These are phyloP conservation scores for Plectropomus leopardus DNA, from an alignment of 2,113 vertebrate species.

Conservation along the genomic window DNA sequence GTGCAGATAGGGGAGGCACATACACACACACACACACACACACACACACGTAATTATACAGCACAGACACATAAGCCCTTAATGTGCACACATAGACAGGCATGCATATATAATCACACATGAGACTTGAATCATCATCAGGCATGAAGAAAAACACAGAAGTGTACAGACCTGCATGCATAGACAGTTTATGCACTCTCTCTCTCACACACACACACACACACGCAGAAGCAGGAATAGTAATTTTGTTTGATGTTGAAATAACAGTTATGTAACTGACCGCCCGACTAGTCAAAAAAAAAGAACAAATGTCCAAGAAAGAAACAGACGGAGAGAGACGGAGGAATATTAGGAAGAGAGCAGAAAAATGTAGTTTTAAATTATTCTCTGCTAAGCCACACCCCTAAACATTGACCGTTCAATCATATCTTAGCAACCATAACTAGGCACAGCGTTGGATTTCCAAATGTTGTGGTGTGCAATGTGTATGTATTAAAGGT, in stretches of 20 bases:
- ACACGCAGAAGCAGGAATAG: background rate
- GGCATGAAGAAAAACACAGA: background rate
- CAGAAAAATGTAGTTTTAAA: background rate
- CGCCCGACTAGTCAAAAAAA: background rate
- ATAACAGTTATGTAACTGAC: constrained; percentile 42
- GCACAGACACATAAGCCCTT: constrained; percentile 4
- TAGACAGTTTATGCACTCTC: background rate
- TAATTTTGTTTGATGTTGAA: constrained; percentile 32
- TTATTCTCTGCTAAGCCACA: background rate
- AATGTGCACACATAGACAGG: background rate
- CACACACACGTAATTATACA: background rate
- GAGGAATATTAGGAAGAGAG: background rate
- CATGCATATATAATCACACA: constrained; percentile 3
- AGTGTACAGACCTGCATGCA: background rate
- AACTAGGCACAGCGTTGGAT: background rate
- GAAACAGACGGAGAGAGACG: background rate
- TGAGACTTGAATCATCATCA: background rate
- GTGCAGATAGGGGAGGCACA: constrained; percentile 43
- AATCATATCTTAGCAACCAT: background rate
- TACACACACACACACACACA: constrained; percentile 15
- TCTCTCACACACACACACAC: background rate
- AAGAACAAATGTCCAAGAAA: background rate
- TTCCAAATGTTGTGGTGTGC: too few species aligned
- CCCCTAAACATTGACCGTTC: background rate
- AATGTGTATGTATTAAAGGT: too few species aligned